Evolutionary conservation across 2,888 invertebrate species (phyloP).

Genomic region (Aleiodes testaceus): DNA sequence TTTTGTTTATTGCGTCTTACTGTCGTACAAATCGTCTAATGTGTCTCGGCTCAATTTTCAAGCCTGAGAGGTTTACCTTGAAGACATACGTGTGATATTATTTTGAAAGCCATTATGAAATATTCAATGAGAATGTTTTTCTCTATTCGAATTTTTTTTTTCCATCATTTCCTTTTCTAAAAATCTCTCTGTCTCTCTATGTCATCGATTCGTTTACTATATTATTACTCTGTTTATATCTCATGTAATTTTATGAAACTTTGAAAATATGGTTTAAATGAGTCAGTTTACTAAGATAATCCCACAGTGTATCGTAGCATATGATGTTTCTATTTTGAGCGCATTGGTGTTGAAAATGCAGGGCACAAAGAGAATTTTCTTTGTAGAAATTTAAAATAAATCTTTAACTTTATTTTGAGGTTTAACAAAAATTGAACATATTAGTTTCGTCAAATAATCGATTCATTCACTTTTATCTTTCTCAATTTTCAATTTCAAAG

Average conservation of each 20-base stretch:
- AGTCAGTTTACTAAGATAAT: conserved; percentile 10
- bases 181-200: no score
- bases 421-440: not conserved
- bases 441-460: no score
- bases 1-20: conserved; percentile 44
- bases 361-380: conserved; percentile 19
- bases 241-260: no score
- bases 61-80: conserved; percentile 50
- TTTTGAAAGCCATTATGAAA: not conserved
- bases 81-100: conserved; percentile 27
- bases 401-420: not conserved
- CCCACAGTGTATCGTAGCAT: conserved; percentile 6
- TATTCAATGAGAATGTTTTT: no score
- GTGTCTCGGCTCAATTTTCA: conserved; percentile 48
- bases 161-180: no score
- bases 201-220: no score
- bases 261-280: not conserved
- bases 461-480: no score
- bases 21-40: conserved; percentile 34
- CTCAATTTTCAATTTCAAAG: no score
- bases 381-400: not conserved
- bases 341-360: conserved; percentile 10
- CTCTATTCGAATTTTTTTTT: no score
- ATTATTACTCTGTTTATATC: no score
- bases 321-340: conserved; percentile 22